Percentiles rank a stretch among this genome's conserved stretches.
These are phyloP conservation scores for Nephrotoma guestfalica DNA, from an alignment of 2,888 invertebrate species.

Conservation along the genomic window DNA sequence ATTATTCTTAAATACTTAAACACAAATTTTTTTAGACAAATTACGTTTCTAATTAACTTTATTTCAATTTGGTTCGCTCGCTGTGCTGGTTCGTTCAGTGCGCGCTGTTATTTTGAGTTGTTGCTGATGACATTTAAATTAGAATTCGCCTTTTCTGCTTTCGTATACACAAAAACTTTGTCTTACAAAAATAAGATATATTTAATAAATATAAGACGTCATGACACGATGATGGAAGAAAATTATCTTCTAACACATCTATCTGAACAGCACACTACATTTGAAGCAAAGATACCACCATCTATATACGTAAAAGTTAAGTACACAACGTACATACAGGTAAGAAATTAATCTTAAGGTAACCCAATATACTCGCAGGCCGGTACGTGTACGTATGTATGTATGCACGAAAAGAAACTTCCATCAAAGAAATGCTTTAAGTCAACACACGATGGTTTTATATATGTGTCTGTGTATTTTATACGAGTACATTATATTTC, in stretches of 20 bases:
- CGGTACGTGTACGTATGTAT: neutral
- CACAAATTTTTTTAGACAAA: neutral
- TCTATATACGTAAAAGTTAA: neutral
- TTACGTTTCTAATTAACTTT: neutral
- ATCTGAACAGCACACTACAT: neutral
- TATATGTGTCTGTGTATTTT: neutral
- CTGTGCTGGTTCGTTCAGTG: neutral
- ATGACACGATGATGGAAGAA: neutral
- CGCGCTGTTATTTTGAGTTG: neutral
- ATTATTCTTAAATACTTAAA: neutral
- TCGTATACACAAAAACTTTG: neutral
- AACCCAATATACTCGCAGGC: neutral
- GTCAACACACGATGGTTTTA: neutral
- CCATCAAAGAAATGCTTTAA: neutral
- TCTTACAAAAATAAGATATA: neutral
- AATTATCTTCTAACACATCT: neutral
- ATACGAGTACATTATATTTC: neutral
- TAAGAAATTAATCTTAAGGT: neutral
- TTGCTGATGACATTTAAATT: neutral
- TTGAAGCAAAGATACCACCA: neutral
- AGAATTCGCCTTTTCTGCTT: neutral
- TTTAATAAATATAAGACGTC: neutral
- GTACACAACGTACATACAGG: neutral
- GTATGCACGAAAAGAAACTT: neutral
- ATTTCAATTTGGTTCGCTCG: neutral